Evolutionary conservation across 2,888 invertebrate species (phyloP).

Genomic region (Pammene aurita): DNA sequence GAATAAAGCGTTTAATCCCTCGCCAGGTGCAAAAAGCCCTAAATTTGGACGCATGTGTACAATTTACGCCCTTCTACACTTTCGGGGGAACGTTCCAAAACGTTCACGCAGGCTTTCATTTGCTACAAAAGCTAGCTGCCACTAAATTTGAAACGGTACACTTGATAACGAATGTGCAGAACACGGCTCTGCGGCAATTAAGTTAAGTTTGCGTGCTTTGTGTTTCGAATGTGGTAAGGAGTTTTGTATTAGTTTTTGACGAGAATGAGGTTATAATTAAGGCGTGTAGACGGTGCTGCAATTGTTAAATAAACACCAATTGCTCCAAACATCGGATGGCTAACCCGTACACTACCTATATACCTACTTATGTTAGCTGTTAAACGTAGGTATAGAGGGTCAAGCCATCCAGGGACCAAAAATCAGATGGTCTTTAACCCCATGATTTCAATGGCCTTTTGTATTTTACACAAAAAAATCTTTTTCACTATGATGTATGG

Average conservation of each 20-base stretch:
- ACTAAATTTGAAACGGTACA: conserved; percentile 32
- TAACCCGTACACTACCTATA: too few relatives aligned
- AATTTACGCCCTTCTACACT: not conserved
- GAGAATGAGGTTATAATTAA: too few relatives aligned
- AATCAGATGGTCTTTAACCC: too few relatives aligned
- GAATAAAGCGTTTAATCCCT: conserved; percentile 22
- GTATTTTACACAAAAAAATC: too few relatives aligned
- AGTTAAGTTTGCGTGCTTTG: conserved; percentile 23
- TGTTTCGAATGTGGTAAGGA: conserved; percentile 15
- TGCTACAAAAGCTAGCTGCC: conserved; percentile 26
- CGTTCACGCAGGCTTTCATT: conserved; percentile 31
- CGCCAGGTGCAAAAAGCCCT: not conserved
- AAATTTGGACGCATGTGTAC: not conserved
- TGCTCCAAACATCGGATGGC: too few relatives aligned
- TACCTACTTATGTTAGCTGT: too few relatives aligned
- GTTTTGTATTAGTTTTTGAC: conserved; percentile 1
- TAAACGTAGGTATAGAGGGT: too few relatives aligned
- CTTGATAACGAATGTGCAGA: conserved; percentile 24
- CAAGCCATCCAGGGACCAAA: too few relatives aligned
- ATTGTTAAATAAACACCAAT: too few relatives aligned
- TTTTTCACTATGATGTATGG: too few relatives aligned
- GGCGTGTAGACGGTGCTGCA: too few relatives aligned
- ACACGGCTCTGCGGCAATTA: conserved; percentile 26
- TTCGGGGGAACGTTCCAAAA: conserved; percentile 5
- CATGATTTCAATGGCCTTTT: too few relatives aligned